These are phyloP conservation scores for Microctonus brassicae DNA, from an alignment of 2,888 invertebrate species.

Conservation along the genomic window DNA sequence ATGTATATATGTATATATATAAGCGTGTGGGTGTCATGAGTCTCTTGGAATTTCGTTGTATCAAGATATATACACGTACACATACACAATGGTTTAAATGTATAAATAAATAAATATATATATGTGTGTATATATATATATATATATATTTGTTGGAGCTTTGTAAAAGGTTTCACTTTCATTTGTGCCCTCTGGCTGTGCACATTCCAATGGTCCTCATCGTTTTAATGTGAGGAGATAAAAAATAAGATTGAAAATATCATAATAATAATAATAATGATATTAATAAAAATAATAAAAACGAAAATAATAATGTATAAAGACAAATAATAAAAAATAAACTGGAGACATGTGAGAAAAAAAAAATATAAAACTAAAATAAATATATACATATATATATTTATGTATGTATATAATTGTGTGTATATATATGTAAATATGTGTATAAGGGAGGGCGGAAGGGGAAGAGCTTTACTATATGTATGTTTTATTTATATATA, in stretches of 20 bases:
- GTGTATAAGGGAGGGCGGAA: constrained; percentile 5
- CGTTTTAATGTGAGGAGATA: constrained; percentile 24
- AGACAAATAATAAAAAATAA: not conserved
- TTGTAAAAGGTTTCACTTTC: constrained; percentile 49
- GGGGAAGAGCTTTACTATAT: constrained; percentile 6
- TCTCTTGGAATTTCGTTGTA: constrained; percentile 11
- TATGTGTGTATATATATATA: not conserved
- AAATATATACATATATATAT: not conserved
- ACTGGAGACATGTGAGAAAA: not conserved
- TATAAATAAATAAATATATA: not conserved
- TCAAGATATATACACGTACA: not conserved
- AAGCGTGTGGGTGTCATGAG: constrained; percentile 23
- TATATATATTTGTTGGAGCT: constrained; percentile 7
- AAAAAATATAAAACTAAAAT: not conserved
- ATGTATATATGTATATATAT: not conserved
- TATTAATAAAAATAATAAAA: not conserved
- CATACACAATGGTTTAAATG: too few relatives aligned
- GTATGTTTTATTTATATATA: not conserved
- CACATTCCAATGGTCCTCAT: constrained; percentile 44
- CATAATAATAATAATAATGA: not conserved
- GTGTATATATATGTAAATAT: not conserved
- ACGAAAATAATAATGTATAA: not conserved
- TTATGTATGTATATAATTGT: not conserved
- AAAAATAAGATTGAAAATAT: constrained; percentile 16
- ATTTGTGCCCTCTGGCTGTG: constrained; percentile 45